phyloP scores from a whole-genome alignment of 2,113 vertebrate genomes.

The Dermatemys mawii region DNA sequence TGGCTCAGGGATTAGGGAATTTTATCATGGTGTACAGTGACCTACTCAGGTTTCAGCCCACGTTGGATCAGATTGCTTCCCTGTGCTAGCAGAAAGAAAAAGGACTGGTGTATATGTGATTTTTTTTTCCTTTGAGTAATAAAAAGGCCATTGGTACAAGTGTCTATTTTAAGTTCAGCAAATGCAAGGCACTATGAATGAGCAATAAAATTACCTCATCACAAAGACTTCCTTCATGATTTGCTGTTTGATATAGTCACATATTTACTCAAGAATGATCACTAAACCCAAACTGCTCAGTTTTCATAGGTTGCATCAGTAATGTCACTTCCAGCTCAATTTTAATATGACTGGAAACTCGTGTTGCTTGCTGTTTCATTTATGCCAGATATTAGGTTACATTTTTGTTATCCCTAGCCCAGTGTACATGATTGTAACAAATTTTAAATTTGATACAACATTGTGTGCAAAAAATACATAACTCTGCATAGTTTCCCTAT shows the following conservation, averaged over 20 bases:
- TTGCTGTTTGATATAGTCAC: conserved; percentile 64
- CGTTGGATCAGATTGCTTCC: conserved; percentile 89
- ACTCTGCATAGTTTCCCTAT: conserved; percentile 62
- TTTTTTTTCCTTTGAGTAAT: conserved; percentile 81
- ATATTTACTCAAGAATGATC: conserved; percentile 61
- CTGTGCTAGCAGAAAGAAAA: conserved; percentile 89
- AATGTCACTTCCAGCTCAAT: conserved; percentile 55
- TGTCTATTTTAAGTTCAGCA: conserved; percentile 82
- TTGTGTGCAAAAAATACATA: conserved; percentile 75
- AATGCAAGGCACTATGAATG: conserved; percentile 76
- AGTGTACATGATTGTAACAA: conserved; percentile 84
- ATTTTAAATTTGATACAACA: conserved; percentile 81
- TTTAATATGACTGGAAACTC: conserved; percentile 63
- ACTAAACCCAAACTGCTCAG: conserved; percentile 39
- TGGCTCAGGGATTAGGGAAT: conserved; percentile 97
- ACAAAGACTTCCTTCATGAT: conserved; percentile 69
- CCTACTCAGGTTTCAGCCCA: conserved; percentile 95
- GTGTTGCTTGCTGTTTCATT: conserved; percentile 70
- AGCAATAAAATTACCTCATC: conserved; percentile 75
- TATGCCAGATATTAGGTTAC: conserved; percentile 79
- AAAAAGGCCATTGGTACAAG: conserved; percentile 81
- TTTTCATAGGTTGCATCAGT: conserved; percentile 64
- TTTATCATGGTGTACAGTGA: conserved; percentile 99
- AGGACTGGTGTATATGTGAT: conserved; percentile 81
- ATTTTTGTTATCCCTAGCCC: conserved; percentile 81